Percentiles rank a stretch among this genome's conserved stretches.
Evolutionary conservation across 2,888 invertebrate species (phyloP).

Genomic region (Oscheius sp.): DNA sequence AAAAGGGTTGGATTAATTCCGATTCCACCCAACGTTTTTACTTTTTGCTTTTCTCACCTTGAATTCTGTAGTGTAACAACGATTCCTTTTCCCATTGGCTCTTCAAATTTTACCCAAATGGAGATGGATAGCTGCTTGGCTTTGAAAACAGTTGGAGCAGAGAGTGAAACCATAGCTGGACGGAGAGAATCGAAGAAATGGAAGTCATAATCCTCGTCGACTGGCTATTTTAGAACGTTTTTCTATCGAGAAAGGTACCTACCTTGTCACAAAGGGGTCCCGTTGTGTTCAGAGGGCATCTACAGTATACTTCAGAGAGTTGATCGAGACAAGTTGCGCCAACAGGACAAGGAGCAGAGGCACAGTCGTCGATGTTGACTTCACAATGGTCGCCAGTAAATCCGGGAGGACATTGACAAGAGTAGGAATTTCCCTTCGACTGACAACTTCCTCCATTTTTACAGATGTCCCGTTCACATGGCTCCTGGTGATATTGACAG

Average conservation of each 20-base stretch:
- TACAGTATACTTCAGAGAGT: constrained; percentile 86
- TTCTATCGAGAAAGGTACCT: not conserved
- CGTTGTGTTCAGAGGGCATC: constrained; percentile 94
- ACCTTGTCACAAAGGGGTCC: constrained; percentile 91
- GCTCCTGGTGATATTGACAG: constrained; percentile 75
- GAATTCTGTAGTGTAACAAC: constrained; percentile 82
- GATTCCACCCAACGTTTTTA: too few relatives aligned
- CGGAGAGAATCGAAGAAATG: constrained; percentile 88
- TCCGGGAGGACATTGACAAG: constrained; percentile 34
- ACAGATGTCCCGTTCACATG: constrained; percentile 86
- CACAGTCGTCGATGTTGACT: constrained; percentile 69
- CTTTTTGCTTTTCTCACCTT: too few relatives aligned
- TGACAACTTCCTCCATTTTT: constrained; percentile 96
- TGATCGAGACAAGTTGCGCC: constrained; percentile 66
- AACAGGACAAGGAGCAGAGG: constrained; percentile 61
- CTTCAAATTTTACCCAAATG: constrained; percentile 94
- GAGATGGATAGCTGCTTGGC: constrained; percentile 84
- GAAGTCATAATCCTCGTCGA: constrained; percentile 95
- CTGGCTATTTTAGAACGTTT: constrained; percentile 72
- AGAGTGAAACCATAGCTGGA: constrained; percentile 88
- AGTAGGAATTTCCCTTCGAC: constrained; percentile 76
- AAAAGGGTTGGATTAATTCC: too few relatives aligned
- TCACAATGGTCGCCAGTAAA: constrained; percentile 67
- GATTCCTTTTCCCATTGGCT: constrained; percentile 80
- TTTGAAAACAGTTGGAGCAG: constrained; percentile 81